phyloP scores from a whole-genome alignment of 2,888 invertebrate genomes.

The Drosophila atroscutellata region DNA sequence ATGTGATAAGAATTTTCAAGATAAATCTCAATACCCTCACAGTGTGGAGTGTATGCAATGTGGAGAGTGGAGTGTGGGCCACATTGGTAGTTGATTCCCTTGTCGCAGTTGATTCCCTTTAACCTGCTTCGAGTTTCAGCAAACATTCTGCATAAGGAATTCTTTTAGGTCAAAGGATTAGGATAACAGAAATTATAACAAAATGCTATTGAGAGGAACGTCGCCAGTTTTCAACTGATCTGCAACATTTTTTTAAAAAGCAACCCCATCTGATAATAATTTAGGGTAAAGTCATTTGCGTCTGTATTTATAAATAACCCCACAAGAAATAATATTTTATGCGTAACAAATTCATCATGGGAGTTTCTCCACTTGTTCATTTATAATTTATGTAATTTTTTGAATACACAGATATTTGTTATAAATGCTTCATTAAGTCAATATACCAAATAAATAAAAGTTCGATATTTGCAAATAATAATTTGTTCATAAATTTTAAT shows the following conservation, averaged over 20 bases:
- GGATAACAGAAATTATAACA: slow-evolving; percentile 14
- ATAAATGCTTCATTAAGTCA: background rate
- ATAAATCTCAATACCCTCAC: slow-evolving; percentile 52
- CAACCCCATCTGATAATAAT: slow-evolving; percentile 8
- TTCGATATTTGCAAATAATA: background rate
- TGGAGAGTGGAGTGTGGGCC: background rate
- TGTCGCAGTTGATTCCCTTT: slow-evolving; percentile 2
- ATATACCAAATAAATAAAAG: background rate
- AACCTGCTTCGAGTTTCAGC: slow-evolving; percentile 2
- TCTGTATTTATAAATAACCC: slow-evolving; percentile 18
- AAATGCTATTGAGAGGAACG: background rate
- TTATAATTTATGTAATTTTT: background rate
- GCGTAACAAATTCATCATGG: slow-evolving; percentile 38
- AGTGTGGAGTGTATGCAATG: slow-evolving; percentile 12
- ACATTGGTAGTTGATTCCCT: background rate
- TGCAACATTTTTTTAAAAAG: background rate
- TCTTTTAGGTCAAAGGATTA: slow-evolving; percentile 5
- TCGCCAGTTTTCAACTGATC: background rate
- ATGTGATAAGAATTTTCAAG: slow-evolving; percentile 70
- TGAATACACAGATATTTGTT: background rate
- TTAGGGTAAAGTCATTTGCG: slow-evolving; percentile 6
- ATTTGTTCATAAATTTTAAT: background rate
- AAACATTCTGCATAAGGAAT: slow-evolving; percentile 11
- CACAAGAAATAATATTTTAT: slow-evolving; percentile 21
- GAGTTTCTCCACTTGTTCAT: slow-evolving; percentile 45